These are phyloP conservation scores for Myoxocephalus aenaeus DNA, from an alignment of 2,797 vertebrate species.

Conservation along the genomic window DNA sequence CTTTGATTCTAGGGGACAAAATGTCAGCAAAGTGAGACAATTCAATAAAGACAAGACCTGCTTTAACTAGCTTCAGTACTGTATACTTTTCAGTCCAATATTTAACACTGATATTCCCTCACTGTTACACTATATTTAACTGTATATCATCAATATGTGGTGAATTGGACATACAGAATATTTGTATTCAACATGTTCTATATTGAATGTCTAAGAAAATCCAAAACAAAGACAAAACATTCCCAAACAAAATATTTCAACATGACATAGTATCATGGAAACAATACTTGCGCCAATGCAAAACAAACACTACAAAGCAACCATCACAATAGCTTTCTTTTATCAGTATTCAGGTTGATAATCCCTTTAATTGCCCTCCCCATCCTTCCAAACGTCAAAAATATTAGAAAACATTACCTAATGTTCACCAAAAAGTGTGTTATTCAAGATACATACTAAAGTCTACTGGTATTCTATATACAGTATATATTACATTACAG, in stretches of 20 bases:
- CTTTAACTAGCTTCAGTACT: neutral
- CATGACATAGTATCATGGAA: neutral
- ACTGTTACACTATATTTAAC: neutral
- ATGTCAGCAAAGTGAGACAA: neutral
- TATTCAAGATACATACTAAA: neutral
- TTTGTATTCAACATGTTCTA: neutral
- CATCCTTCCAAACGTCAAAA: too few relatives aligned
- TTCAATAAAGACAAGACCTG: neutral
- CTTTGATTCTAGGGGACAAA: conserved; percentile 80
- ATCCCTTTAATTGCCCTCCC: too few relatives aligned
- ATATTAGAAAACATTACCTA: too few relatives aligned
- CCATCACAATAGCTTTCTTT: neutral
- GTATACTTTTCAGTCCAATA: neutral
- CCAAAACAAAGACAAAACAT: neutral
- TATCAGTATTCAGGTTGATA: neutral
- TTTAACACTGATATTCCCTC: neutral
- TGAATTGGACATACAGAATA: neutral
- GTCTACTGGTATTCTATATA: neutral
- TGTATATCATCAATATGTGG: neutral
- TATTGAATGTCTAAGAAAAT: neutral
- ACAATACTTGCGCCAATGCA: neutral
- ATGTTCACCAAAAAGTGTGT: neutral
- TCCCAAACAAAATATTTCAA: neutral
- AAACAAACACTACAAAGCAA: neutral
- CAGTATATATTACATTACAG: neutral